phyloP scores from a whole-genome alignment of 1,140 invertebrate species.

The Elymnias hypermnestra region DNA sequence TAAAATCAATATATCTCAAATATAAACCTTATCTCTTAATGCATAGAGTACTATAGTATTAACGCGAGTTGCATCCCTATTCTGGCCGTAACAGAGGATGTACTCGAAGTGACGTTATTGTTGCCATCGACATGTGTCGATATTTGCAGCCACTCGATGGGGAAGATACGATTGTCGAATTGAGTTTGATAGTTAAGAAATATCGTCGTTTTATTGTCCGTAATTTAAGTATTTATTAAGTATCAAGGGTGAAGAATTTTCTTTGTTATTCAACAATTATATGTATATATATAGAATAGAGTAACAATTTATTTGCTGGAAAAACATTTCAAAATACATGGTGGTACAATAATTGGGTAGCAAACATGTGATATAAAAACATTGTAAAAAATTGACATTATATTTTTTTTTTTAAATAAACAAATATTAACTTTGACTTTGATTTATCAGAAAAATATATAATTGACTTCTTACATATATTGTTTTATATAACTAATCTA shows the following conservation, averaged over 20 bases:
- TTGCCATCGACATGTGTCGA: constrained; percentile 63
- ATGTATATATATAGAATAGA: too few species aligned
- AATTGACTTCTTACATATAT: too few species aligned
- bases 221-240: constrained; percentile 9
- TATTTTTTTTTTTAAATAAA: too few species aligned
- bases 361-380: too few species aligned
- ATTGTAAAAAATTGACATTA: too few species aligned
- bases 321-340: too few species aligned
- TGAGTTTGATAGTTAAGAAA: constrained; percentile 20
- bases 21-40: constrained; percentile 19
- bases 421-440: too few species aligned
- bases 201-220: constrained; percentile 12
- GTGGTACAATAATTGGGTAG: too few species aligned
- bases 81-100: constrained; percentile 36
- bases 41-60: constrained; percentile 12
- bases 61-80: not conserved
- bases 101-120: constrained; percentile 34
- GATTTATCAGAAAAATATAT: too few species aligned
- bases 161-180: constrained; percentile 37
- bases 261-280: too few species aligned
- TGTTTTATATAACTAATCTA: too few species aligned
- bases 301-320: too few species aligned
- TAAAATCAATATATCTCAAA: constrained; percentile 12
- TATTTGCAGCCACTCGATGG: constrained; percentile 41
- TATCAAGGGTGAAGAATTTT: constrained; percentile 5